phyloP scores from a whole-genome alignment of 2,888 invertebrate species.

The Lissocephala sabroskyi region DNA sequence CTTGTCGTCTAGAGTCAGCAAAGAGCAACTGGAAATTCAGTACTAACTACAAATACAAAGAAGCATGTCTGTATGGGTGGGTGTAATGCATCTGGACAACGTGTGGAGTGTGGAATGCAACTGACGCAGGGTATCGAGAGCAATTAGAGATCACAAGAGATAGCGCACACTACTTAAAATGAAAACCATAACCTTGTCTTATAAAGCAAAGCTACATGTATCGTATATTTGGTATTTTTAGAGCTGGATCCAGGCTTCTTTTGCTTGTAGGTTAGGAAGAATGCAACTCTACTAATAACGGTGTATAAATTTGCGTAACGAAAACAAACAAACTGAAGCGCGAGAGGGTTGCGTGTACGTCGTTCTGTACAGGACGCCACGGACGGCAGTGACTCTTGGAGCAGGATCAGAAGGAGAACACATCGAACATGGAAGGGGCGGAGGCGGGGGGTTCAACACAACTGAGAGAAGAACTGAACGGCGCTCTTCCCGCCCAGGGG shows the following conservation, averaged over 20 bases:
- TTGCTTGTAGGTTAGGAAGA: neutral
- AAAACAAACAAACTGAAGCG: conserved; percentile 1
- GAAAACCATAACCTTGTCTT: conserved; percentile 17
- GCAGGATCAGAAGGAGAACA: too few relatives aligned
- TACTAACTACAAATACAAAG: conserved; percentile 66
- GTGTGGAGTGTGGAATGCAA: conserved; percentile 7
- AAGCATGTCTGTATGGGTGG: conserved; percentile 43
- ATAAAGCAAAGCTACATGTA: conserved; percentile 35
- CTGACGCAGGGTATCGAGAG: conserved; percentile 31
- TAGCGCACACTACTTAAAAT: conserved; percentile 49
- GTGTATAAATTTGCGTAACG: neutral
- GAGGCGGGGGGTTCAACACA: too few relatives aligned
- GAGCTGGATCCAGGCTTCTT: neutral
- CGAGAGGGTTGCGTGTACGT: too few relatives aligned
- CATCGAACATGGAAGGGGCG: too few relatives aligned
- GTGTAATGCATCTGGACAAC: too few relatives aligned
- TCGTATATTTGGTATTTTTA: conserved; percentile 12
- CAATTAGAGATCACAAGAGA: conserved; percentile 17
- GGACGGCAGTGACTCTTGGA: too few relatives aligned
- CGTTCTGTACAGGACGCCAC: too few relatives aligned
- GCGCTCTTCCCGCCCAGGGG: too few relatives aligned
- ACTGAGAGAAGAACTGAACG: too few relatives aligned
- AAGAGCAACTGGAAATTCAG: conserved; percentile 64
- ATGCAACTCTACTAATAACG: neutral
- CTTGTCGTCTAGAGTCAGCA: conserved; percentile 10